A percentile compares a stretch with the other conserved stretches of the same genome.
Evolutionary conservation across 2,797 vertebrate genomes (phyloP).

Genomic region (Pseudochirops corinnae): DNA sequence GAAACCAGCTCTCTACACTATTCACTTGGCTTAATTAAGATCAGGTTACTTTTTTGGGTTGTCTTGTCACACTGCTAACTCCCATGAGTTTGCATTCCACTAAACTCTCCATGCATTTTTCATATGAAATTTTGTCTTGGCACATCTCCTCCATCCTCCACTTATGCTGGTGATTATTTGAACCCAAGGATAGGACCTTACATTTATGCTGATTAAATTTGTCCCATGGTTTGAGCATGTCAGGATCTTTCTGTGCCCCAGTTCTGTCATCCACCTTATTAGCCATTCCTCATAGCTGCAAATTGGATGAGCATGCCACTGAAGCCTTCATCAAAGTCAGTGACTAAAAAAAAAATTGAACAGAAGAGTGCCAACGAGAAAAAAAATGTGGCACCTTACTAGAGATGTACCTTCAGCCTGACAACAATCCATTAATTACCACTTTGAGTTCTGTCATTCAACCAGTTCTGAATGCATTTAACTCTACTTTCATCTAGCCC

Average conservation of each 20-base stretch:
- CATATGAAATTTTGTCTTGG: neutral
- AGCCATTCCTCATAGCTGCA: neutral
- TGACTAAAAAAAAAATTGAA: slow-evolving; percentile 7
- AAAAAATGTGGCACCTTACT: neutral
- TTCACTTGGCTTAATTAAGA: neutral
- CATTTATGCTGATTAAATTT: slow-evolving; percentile 10
- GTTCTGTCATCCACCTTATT: neutral
- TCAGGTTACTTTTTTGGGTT: neutral
- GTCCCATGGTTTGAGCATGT: neutral
- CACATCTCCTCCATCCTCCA: neutral
- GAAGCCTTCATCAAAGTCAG: neutral
- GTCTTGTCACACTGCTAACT: neutral
- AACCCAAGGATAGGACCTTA: neutral
- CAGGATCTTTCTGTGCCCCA: neutral
- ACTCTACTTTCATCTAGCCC: neutral
- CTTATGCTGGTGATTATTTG: neutral
- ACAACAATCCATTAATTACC: neutral
- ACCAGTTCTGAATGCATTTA: neutral
- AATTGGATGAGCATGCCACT: neutral
- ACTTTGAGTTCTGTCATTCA: neutral
- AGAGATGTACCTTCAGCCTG: neutral
- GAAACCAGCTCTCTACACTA: neutral
- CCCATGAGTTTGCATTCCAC: neutral
- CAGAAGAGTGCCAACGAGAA: neutral
- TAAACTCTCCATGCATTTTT: neutral